Conservation (phyloP, 1,140 invertebrate species). For the Cotesia vestalis region DNA sequence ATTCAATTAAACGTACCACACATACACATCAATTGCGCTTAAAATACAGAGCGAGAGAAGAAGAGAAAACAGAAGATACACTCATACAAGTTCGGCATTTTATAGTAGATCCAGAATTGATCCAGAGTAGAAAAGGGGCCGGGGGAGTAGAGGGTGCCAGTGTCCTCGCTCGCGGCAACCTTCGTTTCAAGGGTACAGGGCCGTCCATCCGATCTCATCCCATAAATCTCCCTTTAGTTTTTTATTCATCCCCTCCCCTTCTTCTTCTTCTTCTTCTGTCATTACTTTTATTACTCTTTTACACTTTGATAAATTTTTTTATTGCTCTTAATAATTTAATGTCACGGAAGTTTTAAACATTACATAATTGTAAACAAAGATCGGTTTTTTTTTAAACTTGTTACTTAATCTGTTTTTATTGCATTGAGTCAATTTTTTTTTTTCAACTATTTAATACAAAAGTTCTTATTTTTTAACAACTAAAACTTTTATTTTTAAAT, state of each 20-base stretch:
- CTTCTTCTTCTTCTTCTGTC: neutral
- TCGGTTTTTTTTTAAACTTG: too few relatives aligned
- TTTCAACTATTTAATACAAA: too few relatives aligned
- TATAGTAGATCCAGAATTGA: constrained; percentile 32
- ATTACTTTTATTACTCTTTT: too few relatives aligned
- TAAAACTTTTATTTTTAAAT: too few relatives aligned
- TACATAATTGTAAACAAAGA: too few relatives aligned
- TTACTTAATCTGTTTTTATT: too few relatives aligned
- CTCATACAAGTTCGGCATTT: constrained; percentile 33
- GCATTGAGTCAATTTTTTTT: too few relatives aligned
- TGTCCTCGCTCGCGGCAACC: constrained; percentile 50
- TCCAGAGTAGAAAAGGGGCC: constrained; percentile 21
- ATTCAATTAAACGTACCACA: neutral
- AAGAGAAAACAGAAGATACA: constrained; percentile 15
- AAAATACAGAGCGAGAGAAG: constrained; percentile 31
- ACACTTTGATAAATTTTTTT: constrained; percentile 1
- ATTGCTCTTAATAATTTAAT: too few relatives aligned
- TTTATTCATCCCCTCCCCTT: constrained; percentile 16
- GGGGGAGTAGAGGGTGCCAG: constrained; percentile 39
- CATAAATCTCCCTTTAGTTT: constrained; percentile 28
- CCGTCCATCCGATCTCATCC: constrained; percentile 44
- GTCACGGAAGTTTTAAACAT: too few relatives aligned
- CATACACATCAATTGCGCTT: too few relatives aligned
- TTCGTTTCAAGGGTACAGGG: constrained; percentile 64
- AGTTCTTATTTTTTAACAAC: too few relatives aligned